A percentile compares a stretch with the other conserved stretches of the same genome.
Evolutionary conservation across 2,888 invertebrate genomes (phyloP).

Genomic region (Biston betularia): DNA sequence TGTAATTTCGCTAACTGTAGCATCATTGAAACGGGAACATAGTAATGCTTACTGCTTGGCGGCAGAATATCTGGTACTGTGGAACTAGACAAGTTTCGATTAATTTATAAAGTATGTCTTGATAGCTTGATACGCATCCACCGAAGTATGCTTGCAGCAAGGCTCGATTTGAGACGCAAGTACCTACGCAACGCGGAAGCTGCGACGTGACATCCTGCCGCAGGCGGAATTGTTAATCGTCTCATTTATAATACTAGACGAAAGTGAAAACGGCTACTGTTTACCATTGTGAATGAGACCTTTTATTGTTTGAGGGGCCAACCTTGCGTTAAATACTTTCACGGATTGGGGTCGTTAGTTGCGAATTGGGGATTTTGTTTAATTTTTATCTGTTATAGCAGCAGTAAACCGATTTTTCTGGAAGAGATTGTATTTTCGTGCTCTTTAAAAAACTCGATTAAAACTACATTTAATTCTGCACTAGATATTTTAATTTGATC

Average conservation of each 20-base stretch:
- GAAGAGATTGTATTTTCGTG: too few relatives aligned
- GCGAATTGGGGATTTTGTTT: constrained; percentile 13
- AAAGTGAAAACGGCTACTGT: constrained; percentile 77
- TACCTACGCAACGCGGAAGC: constrained; percentile 66
- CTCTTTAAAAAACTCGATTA: too few relatives aligned
- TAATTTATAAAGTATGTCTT: constrained; percentile 2
- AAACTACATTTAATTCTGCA: too few relatives aligned
- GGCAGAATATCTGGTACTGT: too few relatives aligned
- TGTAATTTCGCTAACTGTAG: too few relatives aligned
- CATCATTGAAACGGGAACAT: too few relatives aligned
- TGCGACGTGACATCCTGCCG: constrained; percentile 73
- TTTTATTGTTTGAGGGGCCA: constrained; percentile 45
- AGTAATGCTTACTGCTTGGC: too few relatives aligned
- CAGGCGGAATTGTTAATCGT: constrained; percentile 73
- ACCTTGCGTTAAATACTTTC: constrained; percentile 34
- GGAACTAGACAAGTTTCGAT: not conserved
- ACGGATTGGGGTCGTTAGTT: constrained; percentile 25
- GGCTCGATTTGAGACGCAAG: not conserved
- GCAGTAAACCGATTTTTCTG: too few relatives aligned
- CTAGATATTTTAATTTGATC: too few relatives aligned
- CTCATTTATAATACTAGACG: constrained; percentile 71
- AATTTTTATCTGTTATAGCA: not conserved
- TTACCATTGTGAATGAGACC: constrained; percentile 52
- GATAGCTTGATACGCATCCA: constrained; percentile 7
- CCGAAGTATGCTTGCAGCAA: not conserved